A percentile compares a stretch with the other conserved stretches of the same genome.
Evolutionary conservation across 2,797 vertebrate species (phyloP).

Genomic region (Sebastes steindachneri): DNA sequence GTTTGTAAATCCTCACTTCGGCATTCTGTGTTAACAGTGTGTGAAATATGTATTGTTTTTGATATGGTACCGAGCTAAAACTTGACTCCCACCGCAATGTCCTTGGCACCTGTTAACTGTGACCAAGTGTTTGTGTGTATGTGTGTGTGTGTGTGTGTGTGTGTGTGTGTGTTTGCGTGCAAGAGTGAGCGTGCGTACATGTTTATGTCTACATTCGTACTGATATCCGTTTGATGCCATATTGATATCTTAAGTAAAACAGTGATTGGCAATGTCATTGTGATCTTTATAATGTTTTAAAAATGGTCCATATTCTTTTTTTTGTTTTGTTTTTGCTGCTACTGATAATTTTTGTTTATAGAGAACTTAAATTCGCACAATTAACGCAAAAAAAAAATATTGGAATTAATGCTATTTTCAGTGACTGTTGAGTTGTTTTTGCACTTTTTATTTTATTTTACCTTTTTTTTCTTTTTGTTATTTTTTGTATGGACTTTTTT

Average conservation of each 20-base stretch:
- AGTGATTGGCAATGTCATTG: conserved; percentile 77
- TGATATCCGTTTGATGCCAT: conserved; percentile 83
- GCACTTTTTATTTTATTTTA: conserved; percentile 78
- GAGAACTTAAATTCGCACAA: conserved; percentile 76
- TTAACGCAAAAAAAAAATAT: conserved; percentile 63
- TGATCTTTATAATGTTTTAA: conserved; percentile 82
- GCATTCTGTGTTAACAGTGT: conserved; percentile 76
- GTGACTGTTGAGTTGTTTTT: conserved; percentile 78
- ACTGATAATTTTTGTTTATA: conserved; percentile 75
- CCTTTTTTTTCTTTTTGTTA: conserved; percentile 21
- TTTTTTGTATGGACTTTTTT: conserved; percentile 69
- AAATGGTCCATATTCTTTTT: conserved; percentile 66
- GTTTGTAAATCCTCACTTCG: conserved; percentile 69
- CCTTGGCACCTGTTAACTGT: conserved; percentile 84
- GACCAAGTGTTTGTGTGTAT: conserved; percentile 68
- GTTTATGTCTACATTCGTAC: conserved; percentile 71
- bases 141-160: conserved; percentile 21
- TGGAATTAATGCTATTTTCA: conserved; percentile 76
- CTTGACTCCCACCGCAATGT: conserved; percentile 82
- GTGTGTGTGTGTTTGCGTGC: neutral
- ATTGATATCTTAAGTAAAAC: conserved; percentile 82
- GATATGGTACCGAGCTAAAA: conserved; percentile 81
- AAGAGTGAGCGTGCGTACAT: conserved; percentile 30
- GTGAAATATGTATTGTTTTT: conserved; percentile 80
- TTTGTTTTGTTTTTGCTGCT: conserved; percentile 80